phyloP scores from a whole-genome alignment of 2,797 vertebrate genomes.

The Anolis apletophallus region DNA sequence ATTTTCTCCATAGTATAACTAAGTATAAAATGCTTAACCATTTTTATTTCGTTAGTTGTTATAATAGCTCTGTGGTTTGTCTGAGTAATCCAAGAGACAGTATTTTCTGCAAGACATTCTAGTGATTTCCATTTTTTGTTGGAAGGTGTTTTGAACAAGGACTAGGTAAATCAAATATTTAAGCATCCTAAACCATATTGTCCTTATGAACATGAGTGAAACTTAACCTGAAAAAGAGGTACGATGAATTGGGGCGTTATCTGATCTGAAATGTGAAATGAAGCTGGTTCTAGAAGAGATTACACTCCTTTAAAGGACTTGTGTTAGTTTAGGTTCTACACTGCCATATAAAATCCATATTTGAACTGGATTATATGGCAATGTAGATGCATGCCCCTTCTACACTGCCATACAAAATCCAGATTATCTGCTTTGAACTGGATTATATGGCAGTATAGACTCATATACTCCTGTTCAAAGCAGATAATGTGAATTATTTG shows the following conservation, averaged over 20 bases:
- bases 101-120: too few species aligned
- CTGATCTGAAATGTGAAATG: background rate
- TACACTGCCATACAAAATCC: too few species aligned
- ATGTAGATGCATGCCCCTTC: too few species aligned
- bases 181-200: background rate
- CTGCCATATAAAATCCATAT: too few species aligned
- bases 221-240: background rate
- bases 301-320: background rate
- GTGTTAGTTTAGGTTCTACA: background rate
- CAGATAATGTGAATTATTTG: too few species aligned
- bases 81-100: background rate
- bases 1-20: background rate
- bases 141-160: background rate
- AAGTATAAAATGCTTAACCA: background rate
- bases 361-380: too few species aligned
- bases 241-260: background rate
- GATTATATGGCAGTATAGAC: too few species aligned
- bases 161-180: background rate
- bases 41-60: background rate
- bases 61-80: background rate
- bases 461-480: too few species aligned
- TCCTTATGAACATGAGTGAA: background rate
- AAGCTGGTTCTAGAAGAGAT: background rate
- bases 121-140: background rate
- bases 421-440: too few species aligned